Evolutionary conservation across 2,888 invertebrate species (phyloP).

Genomic region (Epinotia nisella): DNA sequence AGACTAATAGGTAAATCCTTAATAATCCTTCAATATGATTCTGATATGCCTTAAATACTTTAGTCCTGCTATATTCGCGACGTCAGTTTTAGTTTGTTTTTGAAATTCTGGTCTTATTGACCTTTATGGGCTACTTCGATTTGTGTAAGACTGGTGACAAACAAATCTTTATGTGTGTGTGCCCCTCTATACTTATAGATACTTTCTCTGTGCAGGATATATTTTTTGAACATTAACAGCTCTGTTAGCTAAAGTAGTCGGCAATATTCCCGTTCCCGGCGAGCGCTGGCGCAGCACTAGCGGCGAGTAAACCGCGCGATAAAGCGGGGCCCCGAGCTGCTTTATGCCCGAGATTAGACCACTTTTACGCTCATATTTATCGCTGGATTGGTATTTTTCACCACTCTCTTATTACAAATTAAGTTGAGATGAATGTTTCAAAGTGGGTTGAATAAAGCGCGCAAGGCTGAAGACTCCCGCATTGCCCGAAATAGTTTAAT

Average conservation of each 20-base stretch:
- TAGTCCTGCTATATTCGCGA: too few relatives aligned
- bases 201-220: too few relatives aligned
- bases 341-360: conserved; percentile 21
- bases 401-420: neutral
- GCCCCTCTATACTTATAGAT: too few relatives aligned
- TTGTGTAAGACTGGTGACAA: too few relatives aligned
- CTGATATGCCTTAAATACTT: too few relatives aligned
- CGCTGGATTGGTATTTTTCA: conserved; percentile 1
- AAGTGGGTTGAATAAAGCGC: neutral
- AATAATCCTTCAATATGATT: too few relatives aligned
- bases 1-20: too few relatives aligned
- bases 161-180: too few relatives aligned
- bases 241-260: neutral
- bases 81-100: too few relatives aligned
- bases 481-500: neutral
- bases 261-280: neutral
- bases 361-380: conserved; percentile 23
- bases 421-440: neutral
- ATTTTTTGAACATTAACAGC: too few relatives aligned
- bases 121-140: too few relatives aligned
- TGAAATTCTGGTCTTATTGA: too few relatives aligned
- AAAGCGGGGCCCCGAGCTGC: neutral
- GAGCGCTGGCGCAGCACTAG: neutral
- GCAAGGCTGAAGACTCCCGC: neutral
- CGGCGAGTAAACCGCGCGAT: conserved; percentile 4